Evolutionary conservation across 2,797 vertebrate species (phyloP).

Genomic region (Apogon hyalosoma): DNA sequence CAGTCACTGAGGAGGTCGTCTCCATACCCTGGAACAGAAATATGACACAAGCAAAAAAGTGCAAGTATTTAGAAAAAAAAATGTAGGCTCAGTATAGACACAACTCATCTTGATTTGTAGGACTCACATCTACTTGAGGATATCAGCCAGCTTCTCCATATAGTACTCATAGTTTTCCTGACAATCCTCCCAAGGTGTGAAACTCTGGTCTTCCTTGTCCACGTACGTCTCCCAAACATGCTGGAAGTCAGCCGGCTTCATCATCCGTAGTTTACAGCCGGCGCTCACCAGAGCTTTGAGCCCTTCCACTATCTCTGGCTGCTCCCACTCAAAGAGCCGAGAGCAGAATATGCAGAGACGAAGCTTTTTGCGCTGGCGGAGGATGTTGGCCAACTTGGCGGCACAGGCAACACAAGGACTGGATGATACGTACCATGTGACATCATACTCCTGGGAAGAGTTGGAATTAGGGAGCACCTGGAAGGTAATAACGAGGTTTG

Average conservation of each 20-base stretch:
- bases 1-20: slow-evolving; percentile 16
- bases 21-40: slow-evolving; percentile 48
- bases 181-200: slow-evolving; percentile 96
- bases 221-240: slow-evolving; percentile 96
- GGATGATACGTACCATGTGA: slow-evolving; percentile 95
- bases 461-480: slow-evolving; percentile 87
- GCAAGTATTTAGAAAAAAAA: background rate
- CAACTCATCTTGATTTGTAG: background rate
- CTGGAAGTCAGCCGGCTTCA: slow-evolving; percentile 94
- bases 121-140: slow-evolving; percentile 86
- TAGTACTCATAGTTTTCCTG: slow-evolving; percentile 95
- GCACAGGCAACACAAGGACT: slow-evolving; percentile 92
- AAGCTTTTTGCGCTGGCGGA: slow-evolving; percentile 86
- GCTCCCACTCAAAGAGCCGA: slow-evolving; percentile 94
- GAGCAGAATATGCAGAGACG: slow-evolving; percentile 90
- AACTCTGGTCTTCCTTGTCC: slow-evolving; percentile 88
- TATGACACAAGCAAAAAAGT: slow-evolving; percentile 7
- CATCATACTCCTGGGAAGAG: slow-evolving; percentile 79
- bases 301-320: slow-evolving; percentile 89
- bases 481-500: background rate
- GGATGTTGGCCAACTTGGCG: slow-evolving; percentile 83
- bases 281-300: slow-evolving; percentile 86
- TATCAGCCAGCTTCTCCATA: slow-evolving; percentile 89
- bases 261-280: slow-evolving; percentile 94
- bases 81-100: background rate